Base-by-base conservation (phyloP, 1,140 invertebrate species). In the Hypothenemus hampei region DNA sequence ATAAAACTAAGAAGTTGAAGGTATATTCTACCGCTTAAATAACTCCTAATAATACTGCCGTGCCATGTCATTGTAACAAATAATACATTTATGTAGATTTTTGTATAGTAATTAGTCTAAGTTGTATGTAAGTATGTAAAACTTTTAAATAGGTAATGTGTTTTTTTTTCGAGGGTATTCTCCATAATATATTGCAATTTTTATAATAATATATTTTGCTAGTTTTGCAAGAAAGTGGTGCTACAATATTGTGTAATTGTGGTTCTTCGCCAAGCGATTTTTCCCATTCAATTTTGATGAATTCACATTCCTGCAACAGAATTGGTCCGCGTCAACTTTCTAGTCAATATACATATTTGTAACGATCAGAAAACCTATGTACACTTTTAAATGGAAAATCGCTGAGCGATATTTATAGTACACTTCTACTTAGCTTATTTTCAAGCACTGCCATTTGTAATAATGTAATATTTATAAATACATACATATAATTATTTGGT, bases 21-120 rank as follows among this genome's bases (percentile, higher is more conserved):
- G 21, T 41, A 50, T 48, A 2, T 22, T 60, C 10, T 16, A 33
- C 47, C 47, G 47, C 47, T 49, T 49, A 49, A n/a, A 43, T n/a
- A 21, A 43, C 60, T 60, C 49, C 58, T 62, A 59, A 57, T 67
- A 64, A 67, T 63, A 68, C 62, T 67, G 63, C 65, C 63, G 66
- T 68, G 66, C 66, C 66, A 68, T 68, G 61, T 61, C 58, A 58
- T 51, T 62, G 36, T 62, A 64, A 61, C 50, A 61, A 24, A 46
- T 41, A 56, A 36, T n/a, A n/a, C n/a, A n/a, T n/a, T 58, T 63
- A 65, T 63, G 61, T 39, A 53, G 50, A 53, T 52, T 63, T 65
- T 65, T 67, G 64, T 67, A 68, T 67, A 67, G 62, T 65, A 63
- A 56, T 58, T 66, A 37, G 29, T 56, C n/a, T 66, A 66, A 57